Evolutionary conservation across 2,797 vertebrate genomes (phyloP), one percentile per base, ranked within the genome.

Genomic region (Sebastes matsubarae): DNA sequence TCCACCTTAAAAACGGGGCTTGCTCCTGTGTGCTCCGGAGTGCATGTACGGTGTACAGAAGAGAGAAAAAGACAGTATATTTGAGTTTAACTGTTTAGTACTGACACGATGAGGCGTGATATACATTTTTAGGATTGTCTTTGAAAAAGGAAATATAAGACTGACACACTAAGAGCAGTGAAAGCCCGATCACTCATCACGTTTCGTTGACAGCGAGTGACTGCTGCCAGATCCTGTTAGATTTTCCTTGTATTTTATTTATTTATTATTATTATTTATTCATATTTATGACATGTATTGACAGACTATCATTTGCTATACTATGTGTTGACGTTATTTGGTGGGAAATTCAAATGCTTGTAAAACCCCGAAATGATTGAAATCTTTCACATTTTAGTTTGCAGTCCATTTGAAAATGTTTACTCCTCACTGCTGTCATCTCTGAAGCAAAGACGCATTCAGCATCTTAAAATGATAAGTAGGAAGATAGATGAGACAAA

Each of bases 1-100:
- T 75, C 85, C 79, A 84, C 84, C 88, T 90, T 83, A 81, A 87
- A 90, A 88, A 87, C 46, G 69, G 58, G 83, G 38, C 61, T 80
- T 16, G 58, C 68, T 80, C 82, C 71, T 29, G 77, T 71, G 70
- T 69, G 85, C 80, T 79, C 50, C 1, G 0, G n/a, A 32, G 59
- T 63, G 60, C 64, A 57, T 63, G 60, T 63, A 73, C 38, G n/a
- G 34, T 72, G 36, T 9, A 32, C 30, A 73, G 67, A 30, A 7
- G 30, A 55, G 63, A 73, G 29, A 57, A 27, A 46, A 9, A 32
- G 6, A 32, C 36, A 34, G 42, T 11, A 30, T 25, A 18, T 81
- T 52, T 77, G 50, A 8, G 12, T 75, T 87, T 75, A 59, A 32
- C 34, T 24, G 34, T 77, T 13, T 79, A 77, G 42, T 61, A 16